A percentile compares a stretch with the other conserved stretches of the same genome.
Evolutionary conservation across 2,797 vertebrate genomes (phyloP).

Genomic region (Liasis olivaceus): DNA sequence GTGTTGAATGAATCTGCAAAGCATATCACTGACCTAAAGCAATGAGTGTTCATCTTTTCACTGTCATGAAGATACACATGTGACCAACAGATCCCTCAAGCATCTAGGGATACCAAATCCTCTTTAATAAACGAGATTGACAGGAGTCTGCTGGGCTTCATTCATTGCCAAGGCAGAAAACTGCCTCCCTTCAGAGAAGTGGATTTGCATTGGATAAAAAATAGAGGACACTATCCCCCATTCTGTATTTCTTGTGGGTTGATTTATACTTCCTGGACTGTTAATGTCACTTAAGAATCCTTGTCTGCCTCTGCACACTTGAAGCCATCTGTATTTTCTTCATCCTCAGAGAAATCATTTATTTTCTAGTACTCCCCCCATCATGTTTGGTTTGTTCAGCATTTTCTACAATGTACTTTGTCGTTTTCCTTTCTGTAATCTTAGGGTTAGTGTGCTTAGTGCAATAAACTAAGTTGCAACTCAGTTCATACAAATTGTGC

Average conservation of each 20-base stretch:
- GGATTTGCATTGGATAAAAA: conserved; percentile 38
- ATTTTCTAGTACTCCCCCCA: too few relatives aligned
- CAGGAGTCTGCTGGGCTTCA: conserved; percentile 34
- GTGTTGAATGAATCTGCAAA: conserved; percentile 49
- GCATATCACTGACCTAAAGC: conserved; percentile 43
- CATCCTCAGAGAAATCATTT: too few relatives aligned
- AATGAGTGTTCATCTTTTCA: conserved; percentile 21
- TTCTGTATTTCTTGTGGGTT: conserved; percentile 51
- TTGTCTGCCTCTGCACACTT: neutral
- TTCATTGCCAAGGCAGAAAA: conserved; percentile 36
- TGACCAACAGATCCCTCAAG: conserved; percentile 4
- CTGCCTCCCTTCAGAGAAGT: conserved; percentile 27
- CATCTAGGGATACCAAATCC: conserved; percentile 19
- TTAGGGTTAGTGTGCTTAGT: too few relatives aligned
- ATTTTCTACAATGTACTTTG: too few relatives aligned
- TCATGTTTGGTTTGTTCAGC: too few relatives aligned
- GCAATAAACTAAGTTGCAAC: too few relatives aligned
- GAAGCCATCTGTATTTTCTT: neutral
- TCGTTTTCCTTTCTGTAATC: too few relatives aligned
- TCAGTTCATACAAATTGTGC: too few relatives aligned
- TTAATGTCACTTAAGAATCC: conserved; percentile 28
- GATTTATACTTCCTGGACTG: conserved; percentile 17
- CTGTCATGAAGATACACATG: conserved; percentile 17
- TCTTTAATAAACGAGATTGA: conserved; percentile 45
- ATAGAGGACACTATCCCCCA: conserved; percentile 47